Evolutionary conservation across 2,888 invertebrate genomes (phyloP).

Genomic region (Ophion costatus): DNA sequence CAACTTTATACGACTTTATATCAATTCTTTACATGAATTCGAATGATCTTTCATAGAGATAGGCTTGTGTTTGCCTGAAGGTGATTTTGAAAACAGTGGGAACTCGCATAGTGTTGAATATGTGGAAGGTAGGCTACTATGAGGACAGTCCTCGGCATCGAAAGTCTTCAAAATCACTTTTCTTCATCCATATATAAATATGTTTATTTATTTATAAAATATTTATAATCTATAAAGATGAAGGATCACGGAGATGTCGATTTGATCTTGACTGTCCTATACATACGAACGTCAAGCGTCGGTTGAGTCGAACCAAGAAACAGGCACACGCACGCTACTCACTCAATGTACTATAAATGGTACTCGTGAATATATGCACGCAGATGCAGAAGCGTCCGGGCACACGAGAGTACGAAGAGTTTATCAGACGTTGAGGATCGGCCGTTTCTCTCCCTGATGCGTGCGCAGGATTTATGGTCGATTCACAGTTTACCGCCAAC

Average conservation of each 20-base stretch:
- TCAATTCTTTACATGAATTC: too few relatives aligned
- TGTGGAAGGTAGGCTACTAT: too few relatives aligned
- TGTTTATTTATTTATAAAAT: neutral
- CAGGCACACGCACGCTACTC: slow-evolving; percentile 25
- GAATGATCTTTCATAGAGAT: too few relatives aligned
- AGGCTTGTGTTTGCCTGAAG: too few relatives aligned
- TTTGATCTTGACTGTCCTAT: slow-evolving; percentile 1
- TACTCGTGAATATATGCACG: slow-evolving; percentile 29
- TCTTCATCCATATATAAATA: neutral
- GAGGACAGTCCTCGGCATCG: too few relatives aligned
- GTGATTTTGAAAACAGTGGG: too few relatives aligned
- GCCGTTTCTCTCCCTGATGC: slow-evolving; percentile 17
- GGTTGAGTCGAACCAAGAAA: neutral
- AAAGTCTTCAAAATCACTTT: too few relatives aligned
- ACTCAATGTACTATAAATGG: slow-evolving; percentile 50
- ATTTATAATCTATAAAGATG: neutral
- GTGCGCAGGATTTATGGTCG: slow-evolving; percentile 47
- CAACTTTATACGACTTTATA: too few relatives aligned
- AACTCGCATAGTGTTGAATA: too few relatives aligned
- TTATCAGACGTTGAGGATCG: slow-evolving; percentile 49
- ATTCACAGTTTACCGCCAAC: slow-evolving; percentile 47
- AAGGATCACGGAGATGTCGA: neutral
- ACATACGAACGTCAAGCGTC: neutral
- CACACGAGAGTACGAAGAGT: slow-evolving; percentile 31
- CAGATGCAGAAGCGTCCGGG: slow-evolving; percentile 24